phyloP scores from a whole-genome alignment of 2,888 invertebrate genomes.

The Rhamphomyia laevipes region DNA sequence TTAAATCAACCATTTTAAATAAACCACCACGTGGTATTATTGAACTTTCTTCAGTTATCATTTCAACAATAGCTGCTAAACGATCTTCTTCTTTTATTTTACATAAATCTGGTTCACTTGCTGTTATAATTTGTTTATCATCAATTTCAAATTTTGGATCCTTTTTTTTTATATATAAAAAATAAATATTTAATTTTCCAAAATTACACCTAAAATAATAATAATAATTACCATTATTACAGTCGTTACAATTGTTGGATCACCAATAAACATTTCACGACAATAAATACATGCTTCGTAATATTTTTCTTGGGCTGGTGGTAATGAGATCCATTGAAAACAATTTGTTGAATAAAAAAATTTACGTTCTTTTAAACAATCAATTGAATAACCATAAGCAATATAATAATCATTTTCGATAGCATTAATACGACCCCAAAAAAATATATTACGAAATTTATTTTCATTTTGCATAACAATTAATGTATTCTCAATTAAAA shows the following conservation, averaged over 20 bases:
- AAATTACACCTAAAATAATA: background rate
- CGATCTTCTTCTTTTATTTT: slow-evolving; percentile 67
- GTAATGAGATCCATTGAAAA: slow-evolving; percentile 54
- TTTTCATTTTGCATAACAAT: slow-evolving; percentile 71
- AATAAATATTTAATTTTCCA: background rate
- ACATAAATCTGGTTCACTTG: slow-evolving; percentile 39
- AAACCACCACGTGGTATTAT: slow-evolving; percentile 70
- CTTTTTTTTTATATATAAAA: slow-evolving; percentile 18
- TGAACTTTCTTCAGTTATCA: slow-evolving; percentile 62
- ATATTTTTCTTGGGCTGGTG: slow-evolving; percentile 33
- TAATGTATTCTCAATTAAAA: slow-evolving; percentile 63
- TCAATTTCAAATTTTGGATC: slow-evolving; percentile 41
- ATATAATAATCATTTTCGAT: slow-evolving; percentile 69
- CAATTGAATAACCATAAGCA: slow-evolving; percentile 63
- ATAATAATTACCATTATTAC: slow-evolving; percentile 26
- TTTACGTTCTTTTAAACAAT: slow-evolving; percentile 57
- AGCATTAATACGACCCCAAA: slow-evolving; percentile 78
- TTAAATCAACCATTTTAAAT: slow-evolving; percentile 59
- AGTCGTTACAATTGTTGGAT: slow-evolving; percentile 24
- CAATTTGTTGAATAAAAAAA: slow-evolving; percentile 69
- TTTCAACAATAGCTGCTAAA: slow-evolving; percentile 56
- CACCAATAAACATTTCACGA: slow-evolving; percentile 28
- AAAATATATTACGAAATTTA: slow-evolving; percentile 67
- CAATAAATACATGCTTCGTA: slow-evolving; percentile 29
- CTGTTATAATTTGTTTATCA: slow-evolving; percentile 35